A percentile compares a stretch with the other conserved stretches of the same genome.
These are phyloP conservation scores for Danio aesculapii DNA, from an alignment of 2,797 vertebrate genomes.

Conservation along the genomic window DNA sequence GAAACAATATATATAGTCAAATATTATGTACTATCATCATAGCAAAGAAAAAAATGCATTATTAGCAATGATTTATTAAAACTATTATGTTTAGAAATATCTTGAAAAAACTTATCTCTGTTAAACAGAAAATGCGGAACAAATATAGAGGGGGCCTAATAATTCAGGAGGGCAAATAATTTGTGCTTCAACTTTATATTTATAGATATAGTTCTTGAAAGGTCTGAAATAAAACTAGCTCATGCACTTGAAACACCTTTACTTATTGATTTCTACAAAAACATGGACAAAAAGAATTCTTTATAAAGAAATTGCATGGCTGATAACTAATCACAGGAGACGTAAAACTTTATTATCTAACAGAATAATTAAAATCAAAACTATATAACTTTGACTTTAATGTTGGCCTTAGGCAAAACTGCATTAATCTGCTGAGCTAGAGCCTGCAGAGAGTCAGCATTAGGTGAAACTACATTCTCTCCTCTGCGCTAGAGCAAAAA, in stretches of 20 bases:
- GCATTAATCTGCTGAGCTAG: constrained; percentile 38
- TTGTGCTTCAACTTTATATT: no score
- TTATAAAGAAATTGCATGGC: constrained; percentile 12
- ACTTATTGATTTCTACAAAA: constrained; percentile 13
- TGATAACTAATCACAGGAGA: constrained; percentile 9
- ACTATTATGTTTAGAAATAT: no score
- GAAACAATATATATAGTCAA: no score
- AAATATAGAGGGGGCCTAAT: no score
- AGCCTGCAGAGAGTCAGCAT: constrained; percentile 19
- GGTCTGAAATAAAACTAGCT: not conserved
- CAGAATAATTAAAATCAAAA: constrained; percentile 36
- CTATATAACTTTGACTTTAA: constrained; percentile 41
- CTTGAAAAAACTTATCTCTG: no score
- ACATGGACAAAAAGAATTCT: not conserved
- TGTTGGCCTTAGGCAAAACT: constrained; percentile 34
- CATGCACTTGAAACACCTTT: not conserved
- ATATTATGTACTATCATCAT: no score
- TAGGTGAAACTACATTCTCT: constrained; percentile 3
- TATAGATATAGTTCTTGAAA: no score
- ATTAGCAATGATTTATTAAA: no score
- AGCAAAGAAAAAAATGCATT: no score
- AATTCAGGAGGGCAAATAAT: no score
- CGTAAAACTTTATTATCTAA: constrained; percentile 31
- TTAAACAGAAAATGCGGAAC: no score
- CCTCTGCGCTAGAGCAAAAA: not conserved